Conservation (phyloP, 2,888 invertebrate species). For the Eubasilissa splendida region DNA sequence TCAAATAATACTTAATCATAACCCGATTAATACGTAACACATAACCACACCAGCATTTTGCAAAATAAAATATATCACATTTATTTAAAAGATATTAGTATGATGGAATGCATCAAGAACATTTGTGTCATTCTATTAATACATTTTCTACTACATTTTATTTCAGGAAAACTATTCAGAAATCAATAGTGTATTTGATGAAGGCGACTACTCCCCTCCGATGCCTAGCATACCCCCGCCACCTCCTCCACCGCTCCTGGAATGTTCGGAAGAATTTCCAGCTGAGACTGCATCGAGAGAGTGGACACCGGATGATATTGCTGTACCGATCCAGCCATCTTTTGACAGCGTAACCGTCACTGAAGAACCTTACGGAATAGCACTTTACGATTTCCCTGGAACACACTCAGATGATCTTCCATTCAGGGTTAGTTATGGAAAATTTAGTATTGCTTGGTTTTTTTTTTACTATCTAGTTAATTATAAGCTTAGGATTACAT, state of each 20-base stretch:
- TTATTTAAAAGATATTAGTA: too few species aligned
- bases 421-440: constrained; percentile 78
- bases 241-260: constrained; percentile 75
- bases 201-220: constrained; percentile 74
- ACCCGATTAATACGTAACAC: too few species aligned
- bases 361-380: constrained; percentile 80
- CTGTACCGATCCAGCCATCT: constrained; percentile 22
- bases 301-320: constrained; percentile 44
- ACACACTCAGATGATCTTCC: constrained; percentile 84
- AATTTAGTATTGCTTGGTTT: background rate
- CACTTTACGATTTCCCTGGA: constrained; percentile 84
- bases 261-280: constrained; percentile 60
- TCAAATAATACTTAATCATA: too few species aligned
- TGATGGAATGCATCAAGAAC: too few species aligned
- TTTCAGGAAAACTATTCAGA: constrained; percentile 9
- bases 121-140: too few species aligned
- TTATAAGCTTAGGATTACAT: too few species aligned
- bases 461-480: background rate
- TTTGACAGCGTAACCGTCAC: constrained; percentile 61
- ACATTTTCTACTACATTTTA: background rate
- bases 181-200: constrained; percentile 51
- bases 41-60: too few species aligned
- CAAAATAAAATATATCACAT: too few species aligned
- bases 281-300: constrained; percentile 30
- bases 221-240: constrained; percentile 88